A percentile compares a stretch with the other conserved stretches of the same genome.
Evolutionary conservation across 92 coral and sea anemone species (phyloP).

Genomic region (Epizoanthus stellaris): DNA sequence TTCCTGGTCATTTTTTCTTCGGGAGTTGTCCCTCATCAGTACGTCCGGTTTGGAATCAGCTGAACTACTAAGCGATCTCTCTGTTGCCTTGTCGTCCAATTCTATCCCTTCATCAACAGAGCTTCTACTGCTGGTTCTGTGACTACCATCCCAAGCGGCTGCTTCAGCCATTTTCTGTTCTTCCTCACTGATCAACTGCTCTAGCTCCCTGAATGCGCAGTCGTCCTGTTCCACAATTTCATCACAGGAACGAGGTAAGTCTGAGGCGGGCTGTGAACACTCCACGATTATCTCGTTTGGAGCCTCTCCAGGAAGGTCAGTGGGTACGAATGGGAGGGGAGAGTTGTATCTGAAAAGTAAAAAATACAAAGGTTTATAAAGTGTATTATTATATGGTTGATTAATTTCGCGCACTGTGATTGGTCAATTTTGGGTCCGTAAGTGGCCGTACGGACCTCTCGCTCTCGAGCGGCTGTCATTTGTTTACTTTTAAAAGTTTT

Average conservation of each 20-base stretch:
- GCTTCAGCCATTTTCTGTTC: slow-evolving; percentile 1
- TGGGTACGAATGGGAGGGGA: slow-evolving; percentile 22
- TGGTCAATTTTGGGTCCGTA: too few relatives aligned
- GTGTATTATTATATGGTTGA: background rate
- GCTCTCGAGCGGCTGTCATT: too few relatives aligned
- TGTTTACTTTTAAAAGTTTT: too few relatives aligned
- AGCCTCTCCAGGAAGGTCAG: background rate
- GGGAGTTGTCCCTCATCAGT: background rate
- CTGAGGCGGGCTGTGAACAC: background rate
- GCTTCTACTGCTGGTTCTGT: background rate
- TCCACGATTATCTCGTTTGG: background rate
- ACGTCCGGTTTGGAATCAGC: background rate
- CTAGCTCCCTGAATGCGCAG: background rate
- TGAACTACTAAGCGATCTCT: background rate
- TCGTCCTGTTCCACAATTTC: slow-evolving; percentile 5
- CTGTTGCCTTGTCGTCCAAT: slow-evolving; percentile 16
- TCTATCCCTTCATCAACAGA: slow-evolving; percentile 37
- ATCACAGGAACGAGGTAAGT: background rate
- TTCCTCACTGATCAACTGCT: slow-evolving; percentile 10
- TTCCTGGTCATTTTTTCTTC: slow-evolving; percentile 7
- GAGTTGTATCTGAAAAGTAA: slow-evolving; percentile 10
- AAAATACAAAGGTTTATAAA: background rate
- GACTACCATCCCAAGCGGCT: background rate
- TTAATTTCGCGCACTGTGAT: too few relatives aligned
- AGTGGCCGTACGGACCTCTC: too few relatives aligned